phyloP scores from a whole-genome alignment of 2,113 vertebrate genomes.

The Nanorana parkeri region DNA sequence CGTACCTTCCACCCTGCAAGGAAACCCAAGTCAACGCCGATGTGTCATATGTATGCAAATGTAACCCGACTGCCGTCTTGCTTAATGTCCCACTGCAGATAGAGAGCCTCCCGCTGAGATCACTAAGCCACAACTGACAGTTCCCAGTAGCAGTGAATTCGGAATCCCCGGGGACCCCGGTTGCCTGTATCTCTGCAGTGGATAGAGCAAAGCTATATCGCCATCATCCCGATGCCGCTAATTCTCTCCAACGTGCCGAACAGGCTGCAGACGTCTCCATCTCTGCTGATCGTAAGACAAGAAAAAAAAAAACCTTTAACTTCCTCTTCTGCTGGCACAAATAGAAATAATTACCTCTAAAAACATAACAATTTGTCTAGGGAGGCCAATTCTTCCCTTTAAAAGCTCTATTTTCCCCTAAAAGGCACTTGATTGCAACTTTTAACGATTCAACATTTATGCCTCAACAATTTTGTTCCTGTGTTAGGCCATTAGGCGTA shows the following conservation, averaged over 20 bases:
- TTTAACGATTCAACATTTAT: constrained; percentile 58
- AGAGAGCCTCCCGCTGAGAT: constrained; percentile 15
- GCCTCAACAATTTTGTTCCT: constrained; percentile 56
- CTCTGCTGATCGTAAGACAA: background rate
- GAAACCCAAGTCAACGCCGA: constrained; percentile 6
- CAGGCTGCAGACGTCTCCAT: background rate
- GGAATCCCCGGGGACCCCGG: constrained; percentile 10
- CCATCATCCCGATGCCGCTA: constrained; percentile 8
- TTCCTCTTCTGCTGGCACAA: constrained; percentile 39
- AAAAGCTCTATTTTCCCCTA: constrained; percentile 56
- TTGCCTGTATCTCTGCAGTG: background rate
- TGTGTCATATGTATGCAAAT: constrained; percentile 35
- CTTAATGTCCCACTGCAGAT: constrained; percentile 42
- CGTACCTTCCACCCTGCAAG: background rate
- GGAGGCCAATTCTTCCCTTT: constrained; percentile 54
- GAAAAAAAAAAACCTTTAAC: constrained; percentile 20
- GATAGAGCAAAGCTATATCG: constrained; percentile 6
- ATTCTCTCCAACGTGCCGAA: constrained; percentile 10
- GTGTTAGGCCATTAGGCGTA: constrained; percentile 57
- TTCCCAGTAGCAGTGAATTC: constrained; percentile 13
- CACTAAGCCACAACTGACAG: constrained; percentile 36
- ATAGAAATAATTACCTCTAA: constrained; percentile 56
- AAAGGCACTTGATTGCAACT: constrained; percentile 57
- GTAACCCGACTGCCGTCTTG: constrained; percentile 34
- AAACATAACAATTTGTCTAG: constrained; percentile 54